These are phyloP conservation scores for Drosophila anomalipes DNA, from an alignment of 2,888 invertebrate genomes.

Conservation along the genomic window DNA sequence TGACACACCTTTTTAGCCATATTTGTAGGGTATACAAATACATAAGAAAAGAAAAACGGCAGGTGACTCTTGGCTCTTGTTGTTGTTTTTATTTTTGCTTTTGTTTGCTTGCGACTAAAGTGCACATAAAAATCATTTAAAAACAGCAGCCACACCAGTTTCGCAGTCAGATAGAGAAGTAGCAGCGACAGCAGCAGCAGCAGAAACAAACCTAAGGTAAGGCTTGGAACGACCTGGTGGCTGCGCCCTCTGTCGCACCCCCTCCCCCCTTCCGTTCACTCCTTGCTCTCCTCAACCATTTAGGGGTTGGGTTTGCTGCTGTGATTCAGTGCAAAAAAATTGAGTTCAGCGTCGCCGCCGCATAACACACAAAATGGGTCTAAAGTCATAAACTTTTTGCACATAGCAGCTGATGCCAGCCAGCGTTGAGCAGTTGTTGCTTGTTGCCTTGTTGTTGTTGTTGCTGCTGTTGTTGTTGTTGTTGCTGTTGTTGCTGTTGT, in stretches of 20 bases:
- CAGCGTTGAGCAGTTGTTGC: constrained; percentile 56
- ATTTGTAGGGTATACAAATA: constrained; percentile 47
- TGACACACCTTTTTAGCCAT: constrained; percentile 2
- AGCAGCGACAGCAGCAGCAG: constrained; percentile 3
- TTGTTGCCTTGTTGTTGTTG: constrained; percentile 29
- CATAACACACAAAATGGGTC: constrained; percentile 77
- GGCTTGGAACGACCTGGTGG: constrained; percentile 37
- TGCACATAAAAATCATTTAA: constrained; percentile 81
- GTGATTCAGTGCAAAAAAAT: constrained; percentile 68
- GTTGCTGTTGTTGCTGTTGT: constrained; percentile 41
- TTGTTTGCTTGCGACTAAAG: constrained; percentile 53
- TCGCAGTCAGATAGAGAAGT: constrained; percentile 36
- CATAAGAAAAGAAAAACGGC: constrained; percentile 13
- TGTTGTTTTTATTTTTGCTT: constrained; percentile 22
- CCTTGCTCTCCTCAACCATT: neutral
- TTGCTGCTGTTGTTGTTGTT: constrained; percentile 34
- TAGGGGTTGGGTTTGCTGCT: constrained; percentile 19
- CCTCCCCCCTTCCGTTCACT: neutral
- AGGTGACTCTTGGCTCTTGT: constrained; percentile 8
- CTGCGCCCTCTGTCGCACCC: constrained; percentile 8
- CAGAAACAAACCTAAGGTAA: constrained; percentile 54
- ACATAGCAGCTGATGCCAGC: constrained; percentile 76
- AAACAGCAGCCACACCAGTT: constrained; percentile 60
- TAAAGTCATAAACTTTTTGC: constrained; percentile 81
- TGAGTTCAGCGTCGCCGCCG: constrained; percentile 67